These are phyloP conservation scores for Dendrolimus houi DNA, from an alignment of 2,888 invertebrate species.

Conservation along the genomic window DNA sequence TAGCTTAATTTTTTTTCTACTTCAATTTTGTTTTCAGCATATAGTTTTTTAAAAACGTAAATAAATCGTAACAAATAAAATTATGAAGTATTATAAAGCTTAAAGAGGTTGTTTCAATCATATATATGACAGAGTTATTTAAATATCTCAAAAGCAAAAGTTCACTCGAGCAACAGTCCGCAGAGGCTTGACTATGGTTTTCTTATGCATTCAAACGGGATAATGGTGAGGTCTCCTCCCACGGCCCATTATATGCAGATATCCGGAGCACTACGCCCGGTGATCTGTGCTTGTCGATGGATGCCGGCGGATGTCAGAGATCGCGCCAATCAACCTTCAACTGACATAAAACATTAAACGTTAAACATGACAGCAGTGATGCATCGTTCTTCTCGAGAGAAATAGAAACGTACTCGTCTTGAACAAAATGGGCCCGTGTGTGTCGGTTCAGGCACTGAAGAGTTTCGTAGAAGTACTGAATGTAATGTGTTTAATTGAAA, in stretches of 20 bases:
- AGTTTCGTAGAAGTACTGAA: too few species aligned
- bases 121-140: not conserved
- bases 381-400: conserved; percentile 11
- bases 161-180: not conserved
- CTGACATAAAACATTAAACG: conserved; percentile 20
- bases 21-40: too few species aligned
- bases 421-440: not conserved
- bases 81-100: too few species aligned
- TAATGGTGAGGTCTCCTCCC: conserved; percentile 50
- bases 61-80: too few species aligned
- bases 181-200: conserved; percentile 10
- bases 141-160: conserved; percentile 1
- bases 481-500: too few species aligned
- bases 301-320: conserved; percentile 30
- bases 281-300: conserved; percentile 20
- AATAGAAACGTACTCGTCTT: not conserved
- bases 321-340: conserved; percentile 31
- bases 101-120: too few species aligned
- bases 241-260: conserved; percentile 67
- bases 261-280: conserved; percentile 30
- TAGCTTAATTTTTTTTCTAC: too few species aligned
- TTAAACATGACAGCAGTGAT: conserved; percentile 30
- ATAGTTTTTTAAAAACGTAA: too few species aligned
- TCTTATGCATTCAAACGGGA: conserved; percentile 44
- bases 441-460: too few species aligned